A percentile compares a stretch with the other conserved stretches of the same genome.
phyloP scores from a whole-genome alignment of 2,113 vertebrate species.

The Bombycilla garrulus region DNA sequence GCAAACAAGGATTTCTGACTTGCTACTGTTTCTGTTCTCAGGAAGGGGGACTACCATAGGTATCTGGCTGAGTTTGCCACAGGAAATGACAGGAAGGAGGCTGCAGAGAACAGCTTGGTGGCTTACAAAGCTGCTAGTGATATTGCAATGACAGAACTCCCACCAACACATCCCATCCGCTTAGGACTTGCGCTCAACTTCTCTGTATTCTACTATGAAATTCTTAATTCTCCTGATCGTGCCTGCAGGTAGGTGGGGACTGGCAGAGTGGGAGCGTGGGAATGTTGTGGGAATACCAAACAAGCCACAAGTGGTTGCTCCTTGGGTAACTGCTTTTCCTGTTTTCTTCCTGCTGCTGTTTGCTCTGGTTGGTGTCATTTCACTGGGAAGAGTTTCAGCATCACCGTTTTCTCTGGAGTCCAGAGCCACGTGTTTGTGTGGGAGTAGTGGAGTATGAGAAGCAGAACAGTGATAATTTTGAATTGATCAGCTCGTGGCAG shows the following conservation, averaged over 20 bases:
- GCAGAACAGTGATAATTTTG: neutral
- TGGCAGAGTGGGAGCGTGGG: neutral
- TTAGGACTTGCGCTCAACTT: constrained; percentile 98
- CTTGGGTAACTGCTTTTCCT: neutral
- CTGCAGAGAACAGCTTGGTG: constrained; percentile 97
- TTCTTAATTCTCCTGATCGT: constrained; percentile 98
- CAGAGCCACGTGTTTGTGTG: neutral
- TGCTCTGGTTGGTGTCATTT: neutral
- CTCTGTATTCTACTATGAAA: constrained; percentile 99
- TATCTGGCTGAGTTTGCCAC: constrained; percentile 99
- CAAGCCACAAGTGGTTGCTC: neutral
- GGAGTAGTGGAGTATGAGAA: neutral
- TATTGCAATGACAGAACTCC: constrained; percentile 95
- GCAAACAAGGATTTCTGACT: neutral
- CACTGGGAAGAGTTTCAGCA: neutral
- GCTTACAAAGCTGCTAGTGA: constrained; percentile 98
- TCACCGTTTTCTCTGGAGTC: neutral
- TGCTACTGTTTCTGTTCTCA: constrained; percentile 15
- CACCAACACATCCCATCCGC: constrained; percentile 96
- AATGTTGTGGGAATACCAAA: neutral
- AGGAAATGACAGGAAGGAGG: constrained; percentile 97
- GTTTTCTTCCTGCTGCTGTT: neutral
- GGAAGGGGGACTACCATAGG: constrained; percentile 99
- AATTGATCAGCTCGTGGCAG: neutral
- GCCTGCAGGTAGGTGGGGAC: constrained; percentile 88